These are phyloP conservation scores for Sphenodon punctatus DNA, from an alignment of 2,797 vertebrate genomes.

Conservation along the genomic window DNA sequence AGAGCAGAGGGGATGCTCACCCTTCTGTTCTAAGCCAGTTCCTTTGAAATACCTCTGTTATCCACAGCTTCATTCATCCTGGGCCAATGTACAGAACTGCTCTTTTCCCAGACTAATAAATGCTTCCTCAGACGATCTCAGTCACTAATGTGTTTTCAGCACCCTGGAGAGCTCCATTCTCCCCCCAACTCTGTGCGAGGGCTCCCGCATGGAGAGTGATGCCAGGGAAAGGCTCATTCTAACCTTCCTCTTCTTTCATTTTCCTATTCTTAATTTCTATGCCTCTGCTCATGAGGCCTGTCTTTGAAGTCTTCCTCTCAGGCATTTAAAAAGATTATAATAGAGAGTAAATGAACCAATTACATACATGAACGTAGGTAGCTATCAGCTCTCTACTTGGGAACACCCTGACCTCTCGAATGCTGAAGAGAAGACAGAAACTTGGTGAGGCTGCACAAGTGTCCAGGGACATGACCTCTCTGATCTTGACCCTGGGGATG, in stretches of 20 bases:
- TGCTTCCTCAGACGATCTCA: background rate
- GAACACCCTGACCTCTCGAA: background rate
- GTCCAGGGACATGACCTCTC: background rate
- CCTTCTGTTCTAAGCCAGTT: background rate
- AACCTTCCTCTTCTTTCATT: background rate
- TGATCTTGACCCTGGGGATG: no score
- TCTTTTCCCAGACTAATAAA: background rate
- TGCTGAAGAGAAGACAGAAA: background rate
- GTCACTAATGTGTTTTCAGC: background rate
- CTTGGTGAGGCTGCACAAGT: background rate
- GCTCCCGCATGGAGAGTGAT: background rate
- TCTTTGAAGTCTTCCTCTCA: background rate
- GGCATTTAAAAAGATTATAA: background rate
- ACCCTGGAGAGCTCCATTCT: accelerated
- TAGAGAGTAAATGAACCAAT: background rate
- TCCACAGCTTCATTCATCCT: background rate
- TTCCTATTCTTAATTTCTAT: accelerated
- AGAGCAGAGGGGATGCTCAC: background rate
- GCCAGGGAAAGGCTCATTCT: background rate
- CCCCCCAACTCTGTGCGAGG: accelerated
- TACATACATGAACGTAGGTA: background rate
- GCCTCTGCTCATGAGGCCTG: background rate
- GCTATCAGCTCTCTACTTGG: background rate
- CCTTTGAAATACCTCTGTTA: background rate
- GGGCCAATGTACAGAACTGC: background rate